Conservation (phyloP, 2,888 invertebrate species). For the Tetranychus piercei region DNA sequence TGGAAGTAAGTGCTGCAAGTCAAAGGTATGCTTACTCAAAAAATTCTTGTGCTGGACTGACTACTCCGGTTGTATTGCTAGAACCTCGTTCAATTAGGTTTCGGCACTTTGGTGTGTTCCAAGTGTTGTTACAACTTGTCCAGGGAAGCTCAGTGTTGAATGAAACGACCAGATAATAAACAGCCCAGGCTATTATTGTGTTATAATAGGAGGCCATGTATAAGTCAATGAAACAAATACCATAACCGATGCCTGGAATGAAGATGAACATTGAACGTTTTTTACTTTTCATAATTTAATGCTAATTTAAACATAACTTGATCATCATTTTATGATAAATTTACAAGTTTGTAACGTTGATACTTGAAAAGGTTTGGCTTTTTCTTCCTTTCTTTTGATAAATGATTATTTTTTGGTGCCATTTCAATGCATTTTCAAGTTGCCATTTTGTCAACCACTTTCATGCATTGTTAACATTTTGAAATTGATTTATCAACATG, state of each 20-base stretch:
- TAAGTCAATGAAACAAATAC: slow-evolving; percentile 82
- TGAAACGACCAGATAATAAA: slow-evolving; percentile 60
- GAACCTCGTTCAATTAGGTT: slow-evolving; percentile 29
- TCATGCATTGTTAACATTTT: too few relatives aligned
- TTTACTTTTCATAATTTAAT: too few relatives aligned
- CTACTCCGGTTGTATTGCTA: slow-evolving; percentile 35
- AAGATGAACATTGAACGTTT: neutral
- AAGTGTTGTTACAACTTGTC: slow-evolving; percentile 64
- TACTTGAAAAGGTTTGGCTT: too few relatives aligned
- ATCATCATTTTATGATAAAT: too few relatives aligned
- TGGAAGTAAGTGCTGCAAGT: too few relatives aligned
- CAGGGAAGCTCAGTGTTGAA: slow-evolving; percentile 51
- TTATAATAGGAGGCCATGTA: slow-evolving; percentile 92
- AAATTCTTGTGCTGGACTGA: slow-evolving; percentile 61
- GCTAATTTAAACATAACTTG: too few relatives aligned
- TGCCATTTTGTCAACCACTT: too few relatives aligned
- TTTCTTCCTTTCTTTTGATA: too few relatives aligned
- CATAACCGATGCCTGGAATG: slow-evolving; percentile 68
- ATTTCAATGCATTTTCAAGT: too few relatives aligned
- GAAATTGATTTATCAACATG: too few relatives aligned
- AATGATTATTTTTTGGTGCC: too few relatives aligned
- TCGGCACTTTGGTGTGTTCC: slow-evolving; percentile 59
- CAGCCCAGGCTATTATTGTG: slow-evolving; percentile 88
- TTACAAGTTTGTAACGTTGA: too few relatives aligned
- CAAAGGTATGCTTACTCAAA: slow-evolving; percentile 49